Evolutionary conservation across 1,140 invertebrate genomes (phyloP).

Genomic region (Rhagoletis pomonella): DNA sequence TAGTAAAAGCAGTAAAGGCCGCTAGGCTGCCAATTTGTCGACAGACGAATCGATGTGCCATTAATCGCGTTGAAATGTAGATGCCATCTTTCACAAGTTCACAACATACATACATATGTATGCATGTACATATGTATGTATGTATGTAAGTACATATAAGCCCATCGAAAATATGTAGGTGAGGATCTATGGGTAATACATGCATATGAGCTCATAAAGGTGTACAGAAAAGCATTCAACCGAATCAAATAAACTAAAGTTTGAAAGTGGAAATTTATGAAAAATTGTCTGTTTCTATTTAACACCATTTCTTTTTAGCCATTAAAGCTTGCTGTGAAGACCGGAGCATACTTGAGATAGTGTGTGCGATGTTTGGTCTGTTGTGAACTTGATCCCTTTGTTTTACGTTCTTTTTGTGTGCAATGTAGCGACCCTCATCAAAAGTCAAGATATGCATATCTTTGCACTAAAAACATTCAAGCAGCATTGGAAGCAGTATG

Average conservation of each 20-base stretch:
- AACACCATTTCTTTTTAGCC: not conserved
- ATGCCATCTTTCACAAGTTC: not conserved
- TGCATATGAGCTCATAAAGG: not conserved
- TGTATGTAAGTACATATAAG: not conserved
- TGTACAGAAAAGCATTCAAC: not conserved
- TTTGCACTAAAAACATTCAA: not conserved
- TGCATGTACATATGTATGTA: too few relatives aligned
- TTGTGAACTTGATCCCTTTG: not conserved
- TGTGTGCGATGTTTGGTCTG: too few relatives aligned
- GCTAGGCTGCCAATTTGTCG: constrained; percentile 23
- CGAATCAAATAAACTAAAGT: not conserved
- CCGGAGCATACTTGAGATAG: too few relatives aligned
- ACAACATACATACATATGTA: not conserved
- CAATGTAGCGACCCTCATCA: constrained; percentile 12
- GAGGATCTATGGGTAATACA: too few relatives aligned
- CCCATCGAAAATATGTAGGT: too few relatives aligned
- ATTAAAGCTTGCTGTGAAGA: not conserved
- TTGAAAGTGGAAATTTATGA: not conserved
- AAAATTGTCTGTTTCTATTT: not conserved
- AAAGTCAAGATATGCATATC: constrained; percentile 6
- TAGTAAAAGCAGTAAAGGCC: not conserved
- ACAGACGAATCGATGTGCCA: not conserved
- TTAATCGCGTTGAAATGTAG: constrained; percentile 37
- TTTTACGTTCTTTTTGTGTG: not conserved
- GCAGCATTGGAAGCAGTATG: not conserved